A percentile compares a stretch with the other conserved stretches of the same genome.
These are phyloP conservation scores for Bettongia penicillata DNA, from an alignment of 2,113 vertebrate genomes.

Conservation along the genomic window DNA sequence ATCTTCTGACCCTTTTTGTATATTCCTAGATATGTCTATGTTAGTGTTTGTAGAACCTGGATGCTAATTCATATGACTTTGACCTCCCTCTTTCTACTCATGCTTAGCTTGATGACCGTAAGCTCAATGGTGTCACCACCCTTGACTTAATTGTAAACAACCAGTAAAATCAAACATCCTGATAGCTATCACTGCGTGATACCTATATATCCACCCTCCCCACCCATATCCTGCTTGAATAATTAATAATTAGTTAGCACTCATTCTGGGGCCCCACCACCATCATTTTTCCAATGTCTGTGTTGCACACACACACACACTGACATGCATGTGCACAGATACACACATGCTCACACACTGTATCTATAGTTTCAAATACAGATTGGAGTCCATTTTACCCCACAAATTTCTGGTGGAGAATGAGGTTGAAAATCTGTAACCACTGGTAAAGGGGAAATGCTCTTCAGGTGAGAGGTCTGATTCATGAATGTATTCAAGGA, in stretches of 20 bases:
- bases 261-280: not conserved
- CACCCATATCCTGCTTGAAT: not conserved
- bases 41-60: not conserved
- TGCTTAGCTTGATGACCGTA: not conserved
- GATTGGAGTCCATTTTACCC: not conserved
- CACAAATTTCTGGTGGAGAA: not conserved
- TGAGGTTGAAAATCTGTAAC: not conserved
- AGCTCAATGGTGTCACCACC: not conserved
- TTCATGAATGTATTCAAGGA: not conserved
- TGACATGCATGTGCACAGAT: not conserved
- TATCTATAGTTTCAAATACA: not conserved
- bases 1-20: not conserved
- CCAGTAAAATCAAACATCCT: not conserved
- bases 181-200: not conserved
- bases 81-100: not conserved
- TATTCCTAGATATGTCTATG: not conserved
- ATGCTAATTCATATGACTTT: not conserved
- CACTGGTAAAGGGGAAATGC: too few relatives aligned
- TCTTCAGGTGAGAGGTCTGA: not conserved
- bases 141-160: not conserved
- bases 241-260: not conserved
- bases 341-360: not conserved
- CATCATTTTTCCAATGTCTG: not conserved
- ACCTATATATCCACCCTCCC: not conserved
- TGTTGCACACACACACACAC: not conserved